Percentiles rank a stretch among this genome's conserved stretches.
phyloP scores from a whole-genome alignment of 1,140 invertebrate genomes.

The Heliconius hewitsoni region DNA sequence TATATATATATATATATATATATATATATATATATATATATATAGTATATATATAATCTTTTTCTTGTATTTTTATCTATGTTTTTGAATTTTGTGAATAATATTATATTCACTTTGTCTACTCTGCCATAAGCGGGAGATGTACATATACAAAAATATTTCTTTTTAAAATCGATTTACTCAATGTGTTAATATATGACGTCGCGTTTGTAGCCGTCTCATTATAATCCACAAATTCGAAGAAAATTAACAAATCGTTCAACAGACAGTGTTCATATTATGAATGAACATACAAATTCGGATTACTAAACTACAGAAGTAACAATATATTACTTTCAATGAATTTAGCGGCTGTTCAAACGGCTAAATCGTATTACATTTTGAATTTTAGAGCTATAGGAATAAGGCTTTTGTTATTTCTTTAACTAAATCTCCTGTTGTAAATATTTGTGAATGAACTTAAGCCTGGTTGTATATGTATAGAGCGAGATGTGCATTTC shows the following conservation, averaged over 20 bases:
- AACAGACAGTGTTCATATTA: slow-evolving; percentile 25
- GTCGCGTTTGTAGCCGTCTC: not conserved
- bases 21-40: too few species aligned
- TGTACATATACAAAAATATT: not conserved
- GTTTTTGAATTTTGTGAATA: too few species aligned
- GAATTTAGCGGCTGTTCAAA: slow-evolving; percentile 36
- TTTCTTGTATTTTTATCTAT: too few species aligned
- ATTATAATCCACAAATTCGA: slow-evolving; percentile 19
- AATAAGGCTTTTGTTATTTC: slow-evolving; percentile 9
- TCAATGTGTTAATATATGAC: not conserved
- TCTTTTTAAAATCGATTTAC: not conserved
- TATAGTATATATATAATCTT: too few species aligned
- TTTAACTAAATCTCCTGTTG: slow-evolving; percentile 56
- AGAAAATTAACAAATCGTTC: slow-evolving; percentile 31
- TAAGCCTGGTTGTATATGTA: slow-evolving; percentile 37
- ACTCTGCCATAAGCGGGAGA: not conserved
- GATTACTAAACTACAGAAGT: slow-evolving; percentile 34
- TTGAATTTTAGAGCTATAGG: not conserved
- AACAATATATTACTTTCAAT: slow-evolving; percentile 35
- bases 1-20: too few species aligned
- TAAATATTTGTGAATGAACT: slow-evolving; percentile 68
- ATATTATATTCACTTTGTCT: not conserved
- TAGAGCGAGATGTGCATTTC: slow-evolving; percentile 21
- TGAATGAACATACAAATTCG: slow-evolving; percentile 43
- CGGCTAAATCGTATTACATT: not conserved